Conservation (phyloP, 2,797 vertebrate genomes). For the Oceanodroma leucorhoa region DNA sequence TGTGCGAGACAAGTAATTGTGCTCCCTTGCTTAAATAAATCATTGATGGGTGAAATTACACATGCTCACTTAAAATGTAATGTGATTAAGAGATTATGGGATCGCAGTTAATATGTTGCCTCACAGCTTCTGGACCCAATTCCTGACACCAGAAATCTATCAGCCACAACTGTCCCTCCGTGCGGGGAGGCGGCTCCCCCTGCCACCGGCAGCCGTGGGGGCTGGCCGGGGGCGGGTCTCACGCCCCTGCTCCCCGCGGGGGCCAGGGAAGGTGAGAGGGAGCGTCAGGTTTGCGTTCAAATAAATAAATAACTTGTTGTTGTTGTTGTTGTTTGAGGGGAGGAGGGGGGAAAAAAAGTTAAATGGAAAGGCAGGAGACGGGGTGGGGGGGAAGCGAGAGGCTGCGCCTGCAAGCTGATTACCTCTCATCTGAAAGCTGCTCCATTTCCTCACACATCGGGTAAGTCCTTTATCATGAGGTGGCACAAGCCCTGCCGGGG, state of each 20-base stretch:
- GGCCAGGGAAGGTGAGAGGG: constrained; percentile 24
- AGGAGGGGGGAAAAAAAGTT: constrained; percentile 30
- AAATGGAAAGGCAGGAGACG: constrained; percentile 32
- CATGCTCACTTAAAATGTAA: constrained; percentile 81
- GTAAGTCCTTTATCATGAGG: constrained; percentile 99
- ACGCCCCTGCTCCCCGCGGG: background rate
- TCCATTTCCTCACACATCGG: constrained; percentile 77
- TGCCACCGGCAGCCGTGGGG: constrained; percentile 26
- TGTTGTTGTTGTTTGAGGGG: background rate
- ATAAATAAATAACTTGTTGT: constrained; percentile 22
- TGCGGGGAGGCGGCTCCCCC: constrained; percentile 40
- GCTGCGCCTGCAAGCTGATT: constrained; percentile 85
- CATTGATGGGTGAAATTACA: constrained; percentile 83
- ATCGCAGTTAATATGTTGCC: constrained; percentile 78
- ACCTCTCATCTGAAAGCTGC: constrained; percentile 83
- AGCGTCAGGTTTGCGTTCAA: constrained; percentile 16
- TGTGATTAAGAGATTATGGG: constrained; percentile 83
- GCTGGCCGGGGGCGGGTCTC: background rate
- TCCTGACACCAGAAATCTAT: constrained; percentile 75
- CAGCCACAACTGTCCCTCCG: constrained; percentile 71
- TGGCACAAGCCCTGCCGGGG: constrained; percentile 92
- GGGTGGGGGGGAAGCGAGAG: constrained; percentile 37
- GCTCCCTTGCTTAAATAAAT: constrained; percentile 79
- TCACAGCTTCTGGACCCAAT: constrained; percentile 73
- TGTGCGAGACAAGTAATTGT: constrained; percentile 72